A percentile compares a stretch with the other conserved stretches of the same genome.
These are phyloP conservation scores for Caenorhabditis briggsae DNA, from an alignment of 1,140 invertebrate genomes.

Conservation along the genomic window DNA sequence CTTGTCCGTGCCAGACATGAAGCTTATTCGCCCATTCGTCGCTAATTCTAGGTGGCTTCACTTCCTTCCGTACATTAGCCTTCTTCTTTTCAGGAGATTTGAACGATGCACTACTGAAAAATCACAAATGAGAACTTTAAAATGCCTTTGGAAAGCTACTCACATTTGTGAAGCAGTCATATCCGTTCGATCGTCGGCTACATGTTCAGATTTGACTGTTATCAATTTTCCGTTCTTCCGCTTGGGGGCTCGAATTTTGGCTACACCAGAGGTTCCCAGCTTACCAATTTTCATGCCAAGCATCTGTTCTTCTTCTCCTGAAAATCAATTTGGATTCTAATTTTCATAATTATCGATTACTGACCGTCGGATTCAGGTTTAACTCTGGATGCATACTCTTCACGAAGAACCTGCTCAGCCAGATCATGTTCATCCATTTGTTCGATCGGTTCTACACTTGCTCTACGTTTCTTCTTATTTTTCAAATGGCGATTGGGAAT, in stretches of 20 bases:
- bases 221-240: slow-evolving; percentile 14
- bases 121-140: background rate
- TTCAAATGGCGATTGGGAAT: background rate
- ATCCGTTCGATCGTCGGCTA: background rate
- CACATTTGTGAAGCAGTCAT: background rate
- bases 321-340: background rate
- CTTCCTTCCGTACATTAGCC: background rate
- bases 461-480: background rate
- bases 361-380: background rate
- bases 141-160: background rate
- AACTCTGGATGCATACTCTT: background rate
- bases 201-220: background rate
- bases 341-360: background rate
- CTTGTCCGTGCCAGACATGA: slow-evolving; percentile 13
- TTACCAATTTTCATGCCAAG: background rate
- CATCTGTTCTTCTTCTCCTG: background rate
- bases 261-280: slow-evolving; percentile 8
- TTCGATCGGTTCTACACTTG: background rate
- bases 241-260: slow-evolving; percentile 25
- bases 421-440: background rate
- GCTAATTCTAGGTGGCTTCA: background rate
- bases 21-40: slow-evolving; percentile 12
- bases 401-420: slow-evolving; percentile 16
- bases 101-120: background rate
- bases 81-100: slow-evolving; percentile 22